Evolutionary conservation across 2,113 vertebrate genomes (phyloP).

Genomic region (Chlorodrepanis virens): DNA sequence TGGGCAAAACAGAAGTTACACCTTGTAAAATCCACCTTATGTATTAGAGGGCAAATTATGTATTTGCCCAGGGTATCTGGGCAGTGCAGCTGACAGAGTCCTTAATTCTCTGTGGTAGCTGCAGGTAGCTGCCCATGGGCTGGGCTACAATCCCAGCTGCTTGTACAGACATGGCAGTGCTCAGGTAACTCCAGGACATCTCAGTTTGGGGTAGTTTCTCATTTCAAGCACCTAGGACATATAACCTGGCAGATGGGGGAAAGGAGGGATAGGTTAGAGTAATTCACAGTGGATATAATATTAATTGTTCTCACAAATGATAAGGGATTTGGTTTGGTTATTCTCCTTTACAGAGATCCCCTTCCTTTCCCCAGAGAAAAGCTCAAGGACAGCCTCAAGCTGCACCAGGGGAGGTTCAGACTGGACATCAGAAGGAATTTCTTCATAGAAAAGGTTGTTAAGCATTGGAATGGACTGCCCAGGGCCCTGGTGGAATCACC

Average conservation of each 20-base stretch:
- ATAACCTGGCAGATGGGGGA: background rate
- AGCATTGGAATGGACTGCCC: background rate
- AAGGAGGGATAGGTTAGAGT: background rate
- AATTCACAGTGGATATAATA: background rate
- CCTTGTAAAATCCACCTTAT: background rate
- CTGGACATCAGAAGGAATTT: background rate
- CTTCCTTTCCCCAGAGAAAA: background rate
- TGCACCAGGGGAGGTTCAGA: background rate
- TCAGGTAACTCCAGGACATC: background rate
- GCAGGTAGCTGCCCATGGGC: background rate
- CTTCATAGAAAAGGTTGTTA: background rate
- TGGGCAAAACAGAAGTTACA: background rate
- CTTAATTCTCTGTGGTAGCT: background rate
- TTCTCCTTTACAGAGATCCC: background rate
- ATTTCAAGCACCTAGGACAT: background rate
- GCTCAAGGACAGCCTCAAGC: background rate
- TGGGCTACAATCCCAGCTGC: background rate
- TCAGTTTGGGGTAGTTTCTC: background rate
- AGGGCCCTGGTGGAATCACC: background rate
- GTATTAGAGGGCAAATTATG: background rate
- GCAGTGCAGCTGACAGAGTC: background rate
- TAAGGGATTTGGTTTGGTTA: background rate
- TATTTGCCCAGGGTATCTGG: background rate
- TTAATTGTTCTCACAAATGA: background rate
- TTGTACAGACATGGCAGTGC: background rate